Evolutionary conservation across 2,113 vertebrate species (phyloP).

Genomic region (Ptilorrhoa leucosticta): DNA sequence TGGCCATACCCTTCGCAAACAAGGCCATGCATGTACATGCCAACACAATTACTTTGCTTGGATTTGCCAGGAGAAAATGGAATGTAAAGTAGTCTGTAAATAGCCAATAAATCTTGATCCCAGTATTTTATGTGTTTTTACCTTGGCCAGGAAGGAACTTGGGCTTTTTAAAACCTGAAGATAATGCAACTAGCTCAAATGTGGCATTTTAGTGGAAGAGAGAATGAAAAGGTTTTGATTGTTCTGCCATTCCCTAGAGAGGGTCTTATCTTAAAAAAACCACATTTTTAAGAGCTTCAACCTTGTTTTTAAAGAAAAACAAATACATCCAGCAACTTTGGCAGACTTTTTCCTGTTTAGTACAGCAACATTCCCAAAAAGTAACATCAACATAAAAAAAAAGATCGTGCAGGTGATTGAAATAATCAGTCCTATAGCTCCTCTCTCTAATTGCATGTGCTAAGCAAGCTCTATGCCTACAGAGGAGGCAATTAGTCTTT

Average conservation of each 20-base stretch:
- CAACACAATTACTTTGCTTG: slow-evolving; percentile 27
- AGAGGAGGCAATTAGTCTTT: not conserved
- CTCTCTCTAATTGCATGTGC: not conserved
- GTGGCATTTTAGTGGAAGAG: not conserved
- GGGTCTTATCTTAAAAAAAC: slow-evolving; percentile 15
- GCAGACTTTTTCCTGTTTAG: not conserved
- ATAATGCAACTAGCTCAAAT: slow-evolving; percentile 1
- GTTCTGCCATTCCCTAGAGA: slow-evolving; percentile 19
- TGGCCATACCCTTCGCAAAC: slow-evolving; percentile 26
- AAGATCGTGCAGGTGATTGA: not conserved
- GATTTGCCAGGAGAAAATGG: slow-evolving; percentile 46
- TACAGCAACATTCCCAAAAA: not conserved
- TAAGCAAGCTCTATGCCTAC: not conserved
- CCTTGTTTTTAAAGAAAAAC: slow-evolving; percentile 15
- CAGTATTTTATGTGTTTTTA: slow-evolving; percentile 37
- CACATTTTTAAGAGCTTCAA: not conserved
- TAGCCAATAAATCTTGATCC: slow-evolving; percentile 44
- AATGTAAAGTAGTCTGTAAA: slow-evolving; percentile 42
- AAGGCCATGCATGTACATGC: not conserved
- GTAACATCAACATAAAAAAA: not conserved
- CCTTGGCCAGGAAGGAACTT: slow-evolving; percentile 47
- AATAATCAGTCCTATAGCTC: not conserved
- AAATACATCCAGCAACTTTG: not conserved
- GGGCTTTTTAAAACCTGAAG: not conserved
- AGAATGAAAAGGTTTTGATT: slow-evolving; percentile 31